phyloP scores from a whole-genome alignment of 2,888 invertebrate species.

The Erebia ligea region DNA sequence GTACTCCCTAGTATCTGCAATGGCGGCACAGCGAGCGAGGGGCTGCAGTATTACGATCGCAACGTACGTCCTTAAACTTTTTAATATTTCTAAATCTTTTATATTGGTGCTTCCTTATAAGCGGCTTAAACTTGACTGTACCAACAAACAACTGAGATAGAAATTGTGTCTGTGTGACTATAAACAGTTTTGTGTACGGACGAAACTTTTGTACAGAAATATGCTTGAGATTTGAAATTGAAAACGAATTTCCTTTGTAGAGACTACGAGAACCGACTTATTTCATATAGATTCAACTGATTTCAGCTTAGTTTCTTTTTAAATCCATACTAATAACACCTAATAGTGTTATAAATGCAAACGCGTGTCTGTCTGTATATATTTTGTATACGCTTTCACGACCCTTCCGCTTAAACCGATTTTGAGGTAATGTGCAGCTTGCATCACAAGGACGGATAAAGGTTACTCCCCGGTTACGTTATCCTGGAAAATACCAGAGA shows the following conservation, averaged over 20 bases:
- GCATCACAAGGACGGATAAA: too few relatives aligned
- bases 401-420: too few relatives aligned
- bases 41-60: constrained; percentile 43
- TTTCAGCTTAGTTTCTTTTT: too few relatives aligned
- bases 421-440: too few relatives aligned
- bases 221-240: constrained; percentile 17
- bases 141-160: constrained; percentile 32
- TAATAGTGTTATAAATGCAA: too few relatives aligned
- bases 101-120: constrained; percentile 38
- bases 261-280: not conserved
- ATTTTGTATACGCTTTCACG: too few relatives aligned
- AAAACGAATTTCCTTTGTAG: constrained; percentile 6
- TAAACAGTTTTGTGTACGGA: constrained; percentile 26
- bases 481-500: too few relatives aligned
- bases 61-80: constrained; percentile 34
- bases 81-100: constrained; percentile 41
- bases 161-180: constrained; percentile 34
- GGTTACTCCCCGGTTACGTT: too few relatives aligned
- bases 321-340: too few relatives aligned
- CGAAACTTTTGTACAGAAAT: constrained; percentile 19
- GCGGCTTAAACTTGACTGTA: constrained; percentile 36
- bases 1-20: constrained; percentile 49
- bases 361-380: too few relatives aligned
- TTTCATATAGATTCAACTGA: not conserved
- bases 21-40: constrained; percentile 45